These are phyloP conservation scores for Phrynocephalus versicolor DNA, from an alignment of 2,113 vertebrate species.

Conservation along the genomic window DNA sequence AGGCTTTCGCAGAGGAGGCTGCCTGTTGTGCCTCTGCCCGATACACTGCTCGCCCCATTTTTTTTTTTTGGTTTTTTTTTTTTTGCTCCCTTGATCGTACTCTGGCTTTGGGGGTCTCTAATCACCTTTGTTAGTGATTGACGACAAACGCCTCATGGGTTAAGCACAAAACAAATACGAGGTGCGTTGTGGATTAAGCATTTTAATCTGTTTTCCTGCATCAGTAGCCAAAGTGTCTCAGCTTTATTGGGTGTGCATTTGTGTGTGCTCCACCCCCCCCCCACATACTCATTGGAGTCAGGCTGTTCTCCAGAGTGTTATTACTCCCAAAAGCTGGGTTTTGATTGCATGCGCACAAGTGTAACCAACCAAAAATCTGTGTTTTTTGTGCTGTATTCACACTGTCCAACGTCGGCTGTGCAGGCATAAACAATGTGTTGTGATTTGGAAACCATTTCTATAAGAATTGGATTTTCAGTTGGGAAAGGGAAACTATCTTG, in stretches of 20 bases:
- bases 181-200: not conserved
- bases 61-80: too few species aligned
- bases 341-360: not conserved
- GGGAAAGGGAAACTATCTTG: not conserved
- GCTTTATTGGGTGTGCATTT: not conserved
- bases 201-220: rapidly evolving
- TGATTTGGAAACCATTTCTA: not conserved
- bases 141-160: not conserved
- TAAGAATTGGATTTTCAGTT: not conserved
- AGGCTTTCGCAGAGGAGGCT: too few species aligned
- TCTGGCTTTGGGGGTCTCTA: too few species aligned
- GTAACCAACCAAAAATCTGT: not conserved
- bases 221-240: not conserved
- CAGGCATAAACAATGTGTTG: not conserved
- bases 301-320: too few species aligned
- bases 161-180: not conserved
- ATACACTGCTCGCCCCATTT: too few species aligned
- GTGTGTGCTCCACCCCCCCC: not conserved
- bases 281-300: too few species aligned
- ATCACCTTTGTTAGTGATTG: too few species aligned
- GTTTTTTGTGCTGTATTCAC: not conserved
- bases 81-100: too few species aligned
- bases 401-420: not conserved
- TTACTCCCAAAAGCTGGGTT: not conserved
- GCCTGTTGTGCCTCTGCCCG: too few species aligned